Evolutionary conservation across 2,797 vertebrate genomes (phyloP), one percentile per base, ranked within the genome.

Genomic region (Cirrhinus mrigala): DNA sequence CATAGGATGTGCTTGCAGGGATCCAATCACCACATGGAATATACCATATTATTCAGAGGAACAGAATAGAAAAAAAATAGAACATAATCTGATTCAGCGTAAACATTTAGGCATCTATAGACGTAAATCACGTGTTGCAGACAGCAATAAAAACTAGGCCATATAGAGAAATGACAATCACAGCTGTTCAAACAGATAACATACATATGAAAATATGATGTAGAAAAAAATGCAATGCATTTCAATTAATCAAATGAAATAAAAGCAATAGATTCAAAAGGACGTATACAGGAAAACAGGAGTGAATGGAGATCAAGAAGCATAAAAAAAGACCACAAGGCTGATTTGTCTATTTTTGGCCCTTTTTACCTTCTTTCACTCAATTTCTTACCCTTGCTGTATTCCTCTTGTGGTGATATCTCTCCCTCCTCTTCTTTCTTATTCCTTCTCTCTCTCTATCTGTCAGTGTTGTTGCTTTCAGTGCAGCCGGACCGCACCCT

Each of bases 401-500:
- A 91, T 93, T 95, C 93, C 93, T 94, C 94, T 94, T 93, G 91
- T 91, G 93, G 90, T 92, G 92, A 89, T 91, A 88, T 94, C 93
- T 95, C 93, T 91, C 93, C 94, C 94, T 94, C 92, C 88, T 94
- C 93, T 93, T 91, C 91, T 92, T 89, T 91, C 88, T 81, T 88
- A 85, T 86, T 86, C 79, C 86, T 85, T 83, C 91, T 90, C 89
- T 92, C 86, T 90, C 76, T 87, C 89, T 62, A 74, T 87, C 40
- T 77, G 91, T 88, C 88, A 86, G 46, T 93, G 91, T 91, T 91
- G 92, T 92, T 92, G 91, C 92, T 95, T 87, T 94, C 91, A 87
- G 91, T 92, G 92, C 88, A 93, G 92, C 93, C 87, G 93, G 92
- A 95, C 95, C 95, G 94, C 96, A 95, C 96, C 95, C 95, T 95